These are phyloP conservation scores for Blennius ocellaris DNA, from an alignment of 2,113 vertebrate genomes.

Conservation along the genomic window DNA sequence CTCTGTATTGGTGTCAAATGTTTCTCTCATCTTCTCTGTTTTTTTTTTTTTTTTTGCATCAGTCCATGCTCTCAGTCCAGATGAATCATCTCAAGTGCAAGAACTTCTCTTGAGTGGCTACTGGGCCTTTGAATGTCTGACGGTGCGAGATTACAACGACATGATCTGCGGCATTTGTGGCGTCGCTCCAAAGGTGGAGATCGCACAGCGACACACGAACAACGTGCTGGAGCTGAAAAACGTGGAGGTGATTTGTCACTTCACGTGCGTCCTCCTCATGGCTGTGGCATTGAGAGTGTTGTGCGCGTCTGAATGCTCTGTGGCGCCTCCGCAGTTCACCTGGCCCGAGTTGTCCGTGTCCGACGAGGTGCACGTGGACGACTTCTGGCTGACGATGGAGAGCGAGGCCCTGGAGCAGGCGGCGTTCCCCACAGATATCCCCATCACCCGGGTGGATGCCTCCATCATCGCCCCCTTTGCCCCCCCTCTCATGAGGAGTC, in stretches of 20 bases:
- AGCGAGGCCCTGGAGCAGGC: conserved; percentile 96
- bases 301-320: background rate
- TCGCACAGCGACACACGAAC: conserved; percentile 88
- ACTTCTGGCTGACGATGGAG: conserved; percentile 98
- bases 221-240: conserved; percentile 91
- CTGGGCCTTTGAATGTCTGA: conserved; percentile 98
- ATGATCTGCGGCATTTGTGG: conserved; percentile 99
- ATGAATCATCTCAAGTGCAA: conserved; percentile 85
- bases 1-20: background rate
- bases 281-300: background rate
- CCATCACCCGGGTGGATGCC: conserved; percentile 96
- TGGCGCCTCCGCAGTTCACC: conserved; percentile 86
- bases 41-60: background rate
- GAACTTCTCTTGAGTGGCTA: conserved; percentile 95
- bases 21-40: background rate
- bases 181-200: conserved; percentile 93
- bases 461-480: conserved; percentile 97
- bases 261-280: too few relatives aligned
- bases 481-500: conserved; percentile 93
- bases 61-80: conserved; percentile 86
- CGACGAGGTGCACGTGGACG: conserved; percentile 94
- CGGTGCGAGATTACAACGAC: conserved; percentile 96
- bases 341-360: conserved; percentile 92
- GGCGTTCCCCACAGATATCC: conserved; percentile 91
- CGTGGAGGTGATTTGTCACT: conserved; percentile 85